Evolutionary conservation across 2,113 vertebrate species (phyloP).

Genomic region (Pteropus alecto): DNA sequence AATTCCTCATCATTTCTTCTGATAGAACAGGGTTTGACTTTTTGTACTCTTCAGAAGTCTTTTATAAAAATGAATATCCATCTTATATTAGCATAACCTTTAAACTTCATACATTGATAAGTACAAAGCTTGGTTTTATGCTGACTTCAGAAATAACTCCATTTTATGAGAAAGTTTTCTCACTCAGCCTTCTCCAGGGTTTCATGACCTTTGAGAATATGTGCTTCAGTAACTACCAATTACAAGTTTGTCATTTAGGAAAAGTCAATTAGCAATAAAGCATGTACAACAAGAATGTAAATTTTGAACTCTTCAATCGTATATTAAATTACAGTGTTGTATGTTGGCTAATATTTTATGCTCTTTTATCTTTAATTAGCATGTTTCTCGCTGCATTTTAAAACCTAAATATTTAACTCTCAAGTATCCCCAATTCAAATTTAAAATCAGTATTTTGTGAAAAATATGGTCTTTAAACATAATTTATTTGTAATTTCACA

Average conservation of each 20-base stretch:
- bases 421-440: not conserved
- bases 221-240: conserved; percentile 15
- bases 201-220: conserved; percentile 32
- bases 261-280: conserved; percentile 51
- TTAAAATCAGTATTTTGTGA: not conserved
- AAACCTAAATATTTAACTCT: conserved; percentile 21
- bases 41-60: not conserved
- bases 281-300: not conserved
- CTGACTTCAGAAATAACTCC: conserved; percentile 50
- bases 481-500: not conserved
- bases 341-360: not conserved
- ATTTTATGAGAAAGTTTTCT: conserved; percentile 40
- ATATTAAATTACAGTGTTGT: not conserved
- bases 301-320: not conserved
- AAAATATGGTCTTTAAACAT: not conserved
- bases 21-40: not conserved
- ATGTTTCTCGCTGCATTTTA: not conserved
- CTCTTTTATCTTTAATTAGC: not conserved
- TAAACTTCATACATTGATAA: conserved; percentile 51
- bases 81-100: conserved; percentile 57
- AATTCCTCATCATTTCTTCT: not conserved
- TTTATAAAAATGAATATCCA: conserved; percentile 22
- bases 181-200: not conserved
- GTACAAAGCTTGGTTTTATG: conserved; percentile 54
- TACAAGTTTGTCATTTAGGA: conserved; percentile 42